Percentiles rank a stretch among this genome's conserved stretches.
These are phyloP conservation scores for Meganola albula DNA, from an alignment of 2,888 invertebrate species.

Conservation along the genomic window DNA sequence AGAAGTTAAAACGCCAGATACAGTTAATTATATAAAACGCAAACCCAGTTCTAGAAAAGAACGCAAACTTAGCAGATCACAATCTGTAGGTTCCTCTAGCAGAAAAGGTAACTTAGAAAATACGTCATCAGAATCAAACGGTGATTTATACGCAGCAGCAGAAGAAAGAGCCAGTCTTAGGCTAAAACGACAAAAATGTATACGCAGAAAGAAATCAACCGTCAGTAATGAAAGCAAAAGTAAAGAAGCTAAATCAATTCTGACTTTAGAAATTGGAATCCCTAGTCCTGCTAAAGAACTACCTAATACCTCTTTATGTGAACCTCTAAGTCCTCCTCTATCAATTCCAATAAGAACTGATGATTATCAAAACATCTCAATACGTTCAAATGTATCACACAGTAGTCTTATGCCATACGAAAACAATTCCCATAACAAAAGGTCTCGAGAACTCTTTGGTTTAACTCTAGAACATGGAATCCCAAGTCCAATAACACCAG, in stretches of 20 bases:
- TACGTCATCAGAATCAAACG: slow-evolving; percentile 57
- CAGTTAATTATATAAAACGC: slow-evolving; percentile 30
- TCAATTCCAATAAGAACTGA: slow-evolving; percentile 35
- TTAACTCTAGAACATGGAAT: slow-evolving; percentile 69
- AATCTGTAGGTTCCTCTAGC: slow-evolving; percentile 52
- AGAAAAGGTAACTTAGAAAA: slow-evolving; percentile 41
- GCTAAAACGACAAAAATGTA: slow-evolving; percentile 77
- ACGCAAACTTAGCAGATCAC: slow-evolving; percentile 46
- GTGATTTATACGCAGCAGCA: slow-evolving; percentile 49
- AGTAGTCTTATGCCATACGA: slow-evolving; percentile 61
- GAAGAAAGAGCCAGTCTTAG: slow-evolving; percentile 49
- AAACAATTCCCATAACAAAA: slow-evolving; percentile 42
- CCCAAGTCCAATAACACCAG: slow-evolving; percentile 72
- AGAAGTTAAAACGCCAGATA: slow-evolving; percentile 69
- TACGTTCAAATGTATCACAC: slow-evolving; percentile 57
- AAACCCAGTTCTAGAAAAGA: slow-evolving; percentile 26
- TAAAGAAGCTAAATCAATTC: slow-evolving; percentile 47
- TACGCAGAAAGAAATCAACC: slow-evolving; percentile 73
- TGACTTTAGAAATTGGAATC: slow-evolving; percentile 63
- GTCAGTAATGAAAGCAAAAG: slow-evolving; percentile 60
- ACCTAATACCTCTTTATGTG: slow-evolving; percentile 52
- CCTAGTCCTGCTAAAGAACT: slow-evolving; percentile 62
- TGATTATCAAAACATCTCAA: slow-evolving; percentile 38
- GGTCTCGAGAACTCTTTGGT: slow-evolving; percentile 60
- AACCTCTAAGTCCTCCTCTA: slow-evolving; percentile 47